Base-by-base conservation (phyloP, 1,140 invertebrate species). In the Apis dorsata region DNA sequence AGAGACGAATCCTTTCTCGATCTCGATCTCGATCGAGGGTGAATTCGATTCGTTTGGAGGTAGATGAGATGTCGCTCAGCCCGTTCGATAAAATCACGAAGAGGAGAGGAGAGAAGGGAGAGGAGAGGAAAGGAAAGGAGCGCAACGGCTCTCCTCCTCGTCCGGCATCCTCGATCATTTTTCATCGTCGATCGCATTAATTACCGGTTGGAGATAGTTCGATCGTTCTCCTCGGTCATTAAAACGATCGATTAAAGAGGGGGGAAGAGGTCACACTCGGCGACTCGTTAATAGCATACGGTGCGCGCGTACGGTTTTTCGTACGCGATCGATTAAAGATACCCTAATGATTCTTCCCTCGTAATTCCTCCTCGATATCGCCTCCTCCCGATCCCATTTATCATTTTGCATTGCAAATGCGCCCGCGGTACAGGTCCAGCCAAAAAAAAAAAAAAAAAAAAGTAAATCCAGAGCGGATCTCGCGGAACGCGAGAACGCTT, bases 201-300 rank as follows among this genome's bases (percentile, higher is more conserved):
- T 91, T 90, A 91, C 78, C 85, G 79, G 34, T 44, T 81, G 70
- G 82, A 79, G 89, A 91, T 90, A 84, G 81, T 77, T 84, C 85
- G 89, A 90, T 91, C 89, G 87, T 44, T 79, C 83, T 49, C 82
- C 66, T 57, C 81, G 88, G 86, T 90, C 89, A 75, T 91, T 91
- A 90, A 69, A 90, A 82, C 90, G 86, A 91, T 91, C 90, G 90
- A 91, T 91, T 91, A 91, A 91, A 90, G 79, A 12, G 24, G 12
- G 28, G 0, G 62, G n/a, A 84, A 88, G 80, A 89, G 90, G 90
- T 91, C 88, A 88, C 85, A 83, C 81, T 82, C 81, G 69, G 13
- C 79, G 81, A 62, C 81, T 44, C 66, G 86, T 86, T 89, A 89
- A 89, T 86, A 79, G 86, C 60, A 53, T 84, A 79, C 49, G 63